Evolutionary conservation across 1,140 invertebrate species (phyloP).

Genomic region (Artemia franciscana): DNA sequence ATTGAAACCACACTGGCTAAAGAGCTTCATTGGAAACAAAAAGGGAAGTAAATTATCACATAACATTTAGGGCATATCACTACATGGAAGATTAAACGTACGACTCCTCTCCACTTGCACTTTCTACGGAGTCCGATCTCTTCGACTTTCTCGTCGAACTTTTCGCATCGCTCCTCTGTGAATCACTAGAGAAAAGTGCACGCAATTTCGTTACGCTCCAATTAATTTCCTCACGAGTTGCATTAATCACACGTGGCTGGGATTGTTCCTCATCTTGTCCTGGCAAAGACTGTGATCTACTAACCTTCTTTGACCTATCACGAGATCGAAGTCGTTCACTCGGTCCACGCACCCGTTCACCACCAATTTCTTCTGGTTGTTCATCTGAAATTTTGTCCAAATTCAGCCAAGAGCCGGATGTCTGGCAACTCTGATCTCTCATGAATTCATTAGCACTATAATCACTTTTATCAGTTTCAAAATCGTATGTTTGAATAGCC

Average conservation of each 20-base stretch:
- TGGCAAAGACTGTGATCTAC: slow-evolving; percentile 11
- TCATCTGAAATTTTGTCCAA: background rate
- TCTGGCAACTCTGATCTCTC: background rate
- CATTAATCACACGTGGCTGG: background rate
- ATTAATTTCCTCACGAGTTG: slow-evolving; percentile 18
- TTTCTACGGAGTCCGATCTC: slow-evolving; percentile 13
- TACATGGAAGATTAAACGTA: slow-evolving; percentile 15
- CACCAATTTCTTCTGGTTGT: slow-evolving; percentile 5
- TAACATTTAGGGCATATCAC: too few relatives aligned
- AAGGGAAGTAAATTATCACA: too few relatives aligned
- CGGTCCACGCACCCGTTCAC: slow-evolving; percentile 9
- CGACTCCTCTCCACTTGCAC: slow-evolving; percentile 17
- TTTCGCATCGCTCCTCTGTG: background rate
- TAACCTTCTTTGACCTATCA: slow-evolving; percentile 12
- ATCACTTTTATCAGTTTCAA: slow-evolving; percentile 1
- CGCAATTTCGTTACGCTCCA: slow-evolving; percentile 22
- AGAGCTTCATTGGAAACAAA: too few relatives aligned
- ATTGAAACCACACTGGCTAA: too few relatives aligned
- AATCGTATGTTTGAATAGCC: slow-evolving; percentile 5
- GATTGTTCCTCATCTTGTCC: slow-evolving; percentile 12
- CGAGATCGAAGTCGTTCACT: slow-evolving; percentile 10
- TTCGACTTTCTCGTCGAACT: slow-evolving; percentile 2
- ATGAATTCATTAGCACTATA: background rate
- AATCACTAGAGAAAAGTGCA: slow-evolving; percentile 17
- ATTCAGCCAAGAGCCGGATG: background rate